Conservation (phyloP, 2,888 invertebrate genomes). For the Chymomyza procnemis region DNA sequence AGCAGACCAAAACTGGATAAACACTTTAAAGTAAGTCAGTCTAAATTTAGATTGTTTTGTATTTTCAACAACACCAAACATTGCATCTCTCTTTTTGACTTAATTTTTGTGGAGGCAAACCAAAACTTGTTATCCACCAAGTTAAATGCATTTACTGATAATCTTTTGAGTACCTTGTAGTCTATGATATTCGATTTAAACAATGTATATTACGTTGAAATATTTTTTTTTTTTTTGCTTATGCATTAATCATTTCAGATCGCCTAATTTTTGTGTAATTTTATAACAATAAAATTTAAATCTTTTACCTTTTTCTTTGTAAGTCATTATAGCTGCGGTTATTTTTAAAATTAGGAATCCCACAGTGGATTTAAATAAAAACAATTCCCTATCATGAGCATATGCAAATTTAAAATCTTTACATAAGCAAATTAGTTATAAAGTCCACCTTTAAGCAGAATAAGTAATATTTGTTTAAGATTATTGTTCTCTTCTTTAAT, state of each 20-base stretch:
- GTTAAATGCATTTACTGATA: too few relatives aligned
- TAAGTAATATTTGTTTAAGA: too few relatives aligned
- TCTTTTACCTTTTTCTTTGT: background rate
- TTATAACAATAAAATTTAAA: background rate
- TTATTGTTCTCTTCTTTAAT: too few relatives aligned
- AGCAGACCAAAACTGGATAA: too few relatives aligned
- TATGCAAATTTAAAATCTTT: background rate
- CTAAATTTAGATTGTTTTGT: background rate
- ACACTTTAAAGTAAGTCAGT: background rate
- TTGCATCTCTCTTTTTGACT: background rate
- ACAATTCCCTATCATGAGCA: background rate
- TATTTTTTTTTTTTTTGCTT: background rate
- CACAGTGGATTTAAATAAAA: background rate
- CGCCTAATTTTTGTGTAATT: background rate
- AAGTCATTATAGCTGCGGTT: background rate
- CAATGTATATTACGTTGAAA: background rate
- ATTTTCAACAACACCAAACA: background rate
- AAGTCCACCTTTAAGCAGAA: too few relatives aligned
- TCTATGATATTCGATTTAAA: too few relatives aligned
- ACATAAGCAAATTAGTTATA: too few relatives aligned
- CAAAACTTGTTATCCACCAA: too few relatives aligned
- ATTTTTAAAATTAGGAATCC: background rate
- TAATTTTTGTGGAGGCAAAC: background rate
- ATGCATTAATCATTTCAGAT: background rate
- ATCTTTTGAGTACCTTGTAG: too few relatives aligned